These are phyloP conservation scores for Amphimallon solstitiale DNA, from an alignment of 2,888 invertebrate species.

Conservation along the genomic window DNA sequence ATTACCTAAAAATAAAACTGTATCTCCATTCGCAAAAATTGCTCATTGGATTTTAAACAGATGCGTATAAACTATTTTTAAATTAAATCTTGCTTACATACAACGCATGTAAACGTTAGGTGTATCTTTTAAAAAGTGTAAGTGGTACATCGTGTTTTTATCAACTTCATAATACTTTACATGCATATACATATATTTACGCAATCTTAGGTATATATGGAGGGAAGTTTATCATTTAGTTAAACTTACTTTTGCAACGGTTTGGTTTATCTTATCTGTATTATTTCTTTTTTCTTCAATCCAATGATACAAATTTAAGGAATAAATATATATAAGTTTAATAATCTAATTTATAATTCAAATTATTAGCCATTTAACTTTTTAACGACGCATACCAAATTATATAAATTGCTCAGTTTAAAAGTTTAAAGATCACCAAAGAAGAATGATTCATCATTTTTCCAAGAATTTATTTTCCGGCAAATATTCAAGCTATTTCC, in stretches of 20 bases:
- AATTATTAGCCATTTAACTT: no score
- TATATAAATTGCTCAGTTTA: no score
- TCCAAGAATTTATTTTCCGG: not conserved
- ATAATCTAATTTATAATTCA: no score
- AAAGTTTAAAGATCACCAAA: not conserved
- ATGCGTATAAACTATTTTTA: not conserved
- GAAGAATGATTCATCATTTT: conserved; percentile 12
- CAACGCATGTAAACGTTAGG: not conserved
- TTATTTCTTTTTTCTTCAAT: no score
- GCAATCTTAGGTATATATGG: not conserved
- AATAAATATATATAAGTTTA: no score
- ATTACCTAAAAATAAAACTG: conserved; percentile 25
- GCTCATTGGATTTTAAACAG: conserved; percentile 6
- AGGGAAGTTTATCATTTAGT: not conserved
- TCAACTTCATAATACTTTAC: not conserved
- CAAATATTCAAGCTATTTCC: no score
- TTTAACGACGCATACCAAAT: no score
- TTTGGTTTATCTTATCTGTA: no score
- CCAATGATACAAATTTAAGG: no score
- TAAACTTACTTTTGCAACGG: not conserved
- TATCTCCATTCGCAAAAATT: conserved; percentile 14
- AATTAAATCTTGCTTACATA: not conserved
- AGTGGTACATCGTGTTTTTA: conserved; percentile 27
- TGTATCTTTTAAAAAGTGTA: conserved; percentile 36
- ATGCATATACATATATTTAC: not conserved